Conservation (phyloP, 2,797 vertebrate genomes). For the Sebastes matsubarae region DNA sequence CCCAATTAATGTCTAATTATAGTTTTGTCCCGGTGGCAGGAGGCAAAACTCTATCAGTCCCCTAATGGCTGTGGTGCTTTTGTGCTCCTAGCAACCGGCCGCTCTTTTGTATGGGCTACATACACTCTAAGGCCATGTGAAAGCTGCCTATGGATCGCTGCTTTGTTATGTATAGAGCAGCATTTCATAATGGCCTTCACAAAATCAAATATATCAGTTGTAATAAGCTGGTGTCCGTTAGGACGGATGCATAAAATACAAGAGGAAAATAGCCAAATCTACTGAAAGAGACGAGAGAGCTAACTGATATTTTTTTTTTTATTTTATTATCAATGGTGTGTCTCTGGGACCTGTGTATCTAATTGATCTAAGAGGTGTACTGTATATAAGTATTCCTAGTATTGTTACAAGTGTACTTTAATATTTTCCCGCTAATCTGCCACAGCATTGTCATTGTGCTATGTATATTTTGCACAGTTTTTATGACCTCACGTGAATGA, state of each 20-base stretch:
- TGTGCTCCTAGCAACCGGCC: constrained; percentile 90
- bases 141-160: constrained; percentile 87
- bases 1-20: constrained; percentile 94
- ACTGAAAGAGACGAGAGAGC: not conserved
- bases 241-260: constrained; percentile 78
- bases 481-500: too few species aligned
- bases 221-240: constrained; percentile 83
- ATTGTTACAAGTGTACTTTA: not conserved
- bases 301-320: not conserved
- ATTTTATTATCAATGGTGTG: not conserved
- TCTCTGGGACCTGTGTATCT: not conserved
- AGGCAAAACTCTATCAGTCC: constrained; percentile 89
- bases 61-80: constrained; percentile 87
- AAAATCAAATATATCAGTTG: constrained; percentile 88
- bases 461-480: not conserved
- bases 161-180: constrained; percentile 88
- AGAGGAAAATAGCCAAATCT: constrained; percentile 3
- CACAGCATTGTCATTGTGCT: not conserved
- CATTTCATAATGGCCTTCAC: constrained; percentile 83
- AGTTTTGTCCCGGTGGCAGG: constrained; percentile 90
- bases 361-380: not conserved
- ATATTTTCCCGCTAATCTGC: not conserved
- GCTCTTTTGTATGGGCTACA: constrained; percentile 75
- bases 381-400: not conserved
- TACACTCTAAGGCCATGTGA: constrained; percentile 78